A percentile compares a stretch with the other conserved stretches of the same genome.
Conservation (phyloP, 2,797 vertebrate species). For the Coranthus polyacanthus region DNA sequence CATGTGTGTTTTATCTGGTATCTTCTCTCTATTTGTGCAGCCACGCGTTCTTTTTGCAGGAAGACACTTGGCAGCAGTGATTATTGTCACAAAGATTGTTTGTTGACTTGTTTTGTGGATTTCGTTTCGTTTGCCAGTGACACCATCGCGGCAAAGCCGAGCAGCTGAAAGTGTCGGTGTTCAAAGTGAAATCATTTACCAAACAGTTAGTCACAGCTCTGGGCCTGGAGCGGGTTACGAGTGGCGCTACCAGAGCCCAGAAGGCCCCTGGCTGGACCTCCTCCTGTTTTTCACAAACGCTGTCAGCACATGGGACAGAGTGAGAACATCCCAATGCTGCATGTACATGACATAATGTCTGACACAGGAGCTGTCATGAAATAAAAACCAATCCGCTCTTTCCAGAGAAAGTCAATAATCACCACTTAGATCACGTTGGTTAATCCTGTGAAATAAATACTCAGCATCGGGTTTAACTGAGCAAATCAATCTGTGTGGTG, state of each 20-base stretch:
- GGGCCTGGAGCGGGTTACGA: constrained; percentile 9
- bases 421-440: no score
- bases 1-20: constrained; percentile 1
- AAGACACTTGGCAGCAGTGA: constrained; percentile 20
- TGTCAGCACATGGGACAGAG: no score
- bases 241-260: no score
- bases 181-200: constrained; percentile 35
- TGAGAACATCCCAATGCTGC: no score
- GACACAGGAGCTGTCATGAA: no score
- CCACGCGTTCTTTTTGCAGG: neutral
- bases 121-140: constrained; percentile 18
- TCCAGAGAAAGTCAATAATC: no score
- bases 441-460: no score
- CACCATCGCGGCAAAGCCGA: neutral
- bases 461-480: constrained; percentile 15
- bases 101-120: constrained; percentile 47
- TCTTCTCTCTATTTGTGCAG: constrained; percentile 8
- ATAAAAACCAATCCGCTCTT: no score
- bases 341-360: no score
- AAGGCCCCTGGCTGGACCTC: no score
- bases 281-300: no score
- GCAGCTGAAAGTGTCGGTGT: constrained; percentile 19
- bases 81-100: constrained; percentile 33
- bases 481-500: constrained; percentile 21
- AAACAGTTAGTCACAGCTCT: constrained; percentile 27